Evolutionary conservation across 2,797 vertebrate genomes (phyloP), one percentile per base, ranked within the genome.

Genomic region (Australoheros facetus): DNA sequence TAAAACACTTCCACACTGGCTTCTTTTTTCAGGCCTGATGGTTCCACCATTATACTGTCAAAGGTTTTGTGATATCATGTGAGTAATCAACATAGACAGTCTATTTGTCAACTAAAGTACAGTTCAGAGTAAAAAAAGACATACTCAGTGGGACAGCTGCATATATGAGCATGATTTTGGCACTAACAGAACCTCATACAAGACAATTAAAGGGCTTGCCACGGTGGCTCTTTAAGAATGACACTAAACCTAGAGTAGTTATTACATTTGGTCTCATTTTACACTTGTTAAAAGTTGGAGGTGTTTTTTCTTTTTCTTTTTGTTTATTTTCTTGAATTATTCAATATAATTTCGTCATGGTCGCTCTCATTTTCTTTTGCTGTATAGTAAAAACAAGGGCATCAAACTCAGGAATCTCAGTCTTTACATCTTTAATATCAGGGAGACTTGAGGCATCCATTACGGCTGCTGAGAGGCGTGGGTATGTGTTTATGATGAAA

Each of bases 401-500:
- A 28, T 23, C 62, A 37, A n/a, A 45, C 19, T 10, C 3, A 30
- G 51, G 16, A 21, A 16, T 56, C 12, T 55, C 14, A 66, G 26
- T 60, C 71, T 75, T 23, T 62, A n/a, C 21, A 1, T 62, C 6
- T 64, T 9, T 53, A 23, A 28, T 42, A 16, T 19, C 19, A 37
- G 26, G 6, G 23, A 45, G 66, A 60, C 8, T 42, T 34, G n/a
- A 57, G 51, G 54, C 45, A 81, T 73, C 62, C 69, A 6, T 83
- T 32, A 71, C 21, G 48, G 51, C 70, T 81, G 72, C 28, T 55
- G 51, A 59, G 53, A 69, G 51, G 48, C 37, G 45, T 81, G 58
- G 57, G 32, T 60, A 23, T 79, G 64, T 78, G 80, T 83, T 74
- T 66, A 34, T 71, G 64, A 79, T 80, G 84, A 89, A 85, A 71